A percentile compares a stretch with the other conserved stretches of the same genome.
Conservation (phyloP, 1,140 invertebrate genomes). For the Coelopa frigida region DNA sequence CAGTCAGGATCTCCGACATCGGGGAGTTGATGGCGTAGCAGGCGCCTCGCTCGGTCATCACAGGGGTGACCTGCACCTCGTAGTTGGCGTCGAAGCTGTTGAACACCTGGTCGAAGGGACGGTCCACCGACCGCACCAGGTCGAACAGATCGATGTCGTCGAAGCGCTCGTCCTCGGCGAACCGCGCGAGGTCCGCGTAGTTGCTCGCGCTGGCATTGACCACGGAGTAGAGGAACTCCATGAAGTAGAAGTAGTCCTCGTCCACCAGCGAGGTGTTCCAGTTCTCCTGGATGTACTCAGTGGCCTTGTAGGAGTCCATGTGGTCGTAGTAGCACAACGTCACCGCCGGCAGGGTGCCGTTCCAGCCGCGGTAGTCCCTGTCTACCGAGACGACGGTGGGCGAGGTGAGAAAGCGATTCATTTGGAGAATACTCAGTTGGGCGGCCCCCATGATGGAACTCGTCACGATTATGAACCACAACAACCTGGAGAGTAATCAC, state of each 20-base stretch:
- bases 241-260: slow-evolving; percentile 41
- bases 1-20: slow-evolving; percentile 30
- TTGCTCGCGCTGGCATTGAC: slow-evolving; percentile 42
- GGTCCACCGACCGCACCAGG: slow-evolving; percentile 40
- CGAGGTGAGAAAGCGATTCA: slow-evolving; percentile 45
- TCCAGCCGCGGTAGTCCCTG: slow-evolving; percentile 59
- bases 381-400: slow-evolving; percentile 62
- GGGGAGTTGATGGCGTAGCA: slow-evolving; percentile 58
- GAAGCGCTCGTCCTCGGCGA: slow-evolving; percentile 43
- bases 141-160: slow-evolving; percentile 39
- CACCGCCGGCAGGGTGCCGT: slow-evolving; percentile 55
- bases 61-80: slow-evolving; percentile 44
- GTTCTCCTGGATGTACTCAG: slow-evolving; percentile 33
- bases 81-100: slow-evolving; percentile 43
- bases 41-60: slow-evolving; percentile 56
- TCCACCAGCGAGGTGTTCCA: slow-evolving; percentile 39
- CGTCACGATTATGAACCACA: slow-evolving; percentile 27
- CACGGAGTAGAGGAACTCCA: slow-evolving; percentile 44
- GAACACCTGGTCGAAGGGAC: slow-evolving; percentile 45
- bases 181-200: slow-evolving; percentile 41
- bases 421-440: slow-evolving; percentile 25
- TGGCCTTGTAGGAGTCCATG: slow-evolving; percentile 40
- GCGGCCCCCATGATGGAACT: slow-evolving; percentile 22
- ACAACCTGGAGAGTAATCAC: slow-evolving; percentile 14
- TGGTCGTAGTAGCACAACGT: slow-evolving; percentile 50